Conservation (phyloP, 1,140 invertebrate genomes). For the Magallana gigas region DNA sequence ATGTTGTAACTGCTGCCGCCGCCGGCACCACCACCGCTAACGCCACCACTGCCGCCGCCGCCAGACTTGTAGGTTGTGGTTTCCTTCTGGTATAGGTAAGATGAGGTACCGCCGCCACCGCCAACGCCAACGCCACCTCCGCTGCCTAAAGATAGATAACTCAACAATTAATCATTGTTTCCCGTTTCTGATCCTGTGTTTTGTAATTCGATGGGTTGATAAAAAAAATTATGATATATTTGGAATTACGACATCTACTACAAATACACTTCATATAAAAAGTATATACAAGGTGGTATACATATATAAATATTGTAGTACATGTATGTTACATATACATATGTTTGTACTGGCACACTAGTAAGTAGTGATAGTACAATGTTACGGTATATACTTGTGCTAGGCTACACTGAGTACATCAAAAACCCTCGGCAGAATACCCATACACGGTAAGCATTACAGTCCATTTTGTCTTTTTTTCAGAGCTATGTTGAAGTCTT, state of each 20-base stretch:
- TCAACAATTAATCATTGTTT: no score
- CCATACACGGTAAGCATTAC: neutral
- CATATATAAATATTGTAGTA: neutral
- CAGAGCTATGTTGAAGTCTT: no score
- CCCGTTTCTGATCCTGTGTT: no score
- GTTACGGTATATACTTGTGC: neutral
- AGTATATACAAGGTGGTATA: no score
- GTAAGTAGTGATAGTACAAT: no score
- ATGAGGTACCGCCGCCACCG: slow-evolving; percentile 34
- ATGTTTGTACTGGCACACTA: no score
- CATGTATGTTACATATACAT: no score
- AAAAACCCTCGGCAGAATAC: neutral
- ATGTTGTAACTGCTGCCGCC: neutral
- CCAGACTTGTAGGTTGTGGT: slow-evolving; percentile 52
- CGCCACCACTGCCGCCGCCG: slow-evolving; percentile 54
- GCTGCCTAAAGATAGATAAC: no score
- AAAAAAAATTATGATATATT: no score
- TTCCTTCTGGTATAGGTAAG: slow-evolving; percentile 33
- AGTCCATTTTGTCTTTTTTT: neutral
- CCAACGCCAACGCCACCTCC: slow-evolving; percentile 45
- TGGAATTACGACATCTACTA: no score
- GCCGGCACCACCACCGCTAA: slow-evolving; percentile 47
- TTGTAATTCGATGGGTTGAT: no score
- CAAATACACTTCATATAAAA: no score
- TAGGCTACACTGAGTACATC: slow-evolving; percentile 2